Conservation (phyloP, 2,113 vertebrate genomes). For the Leiothrix lutea region DNA sequence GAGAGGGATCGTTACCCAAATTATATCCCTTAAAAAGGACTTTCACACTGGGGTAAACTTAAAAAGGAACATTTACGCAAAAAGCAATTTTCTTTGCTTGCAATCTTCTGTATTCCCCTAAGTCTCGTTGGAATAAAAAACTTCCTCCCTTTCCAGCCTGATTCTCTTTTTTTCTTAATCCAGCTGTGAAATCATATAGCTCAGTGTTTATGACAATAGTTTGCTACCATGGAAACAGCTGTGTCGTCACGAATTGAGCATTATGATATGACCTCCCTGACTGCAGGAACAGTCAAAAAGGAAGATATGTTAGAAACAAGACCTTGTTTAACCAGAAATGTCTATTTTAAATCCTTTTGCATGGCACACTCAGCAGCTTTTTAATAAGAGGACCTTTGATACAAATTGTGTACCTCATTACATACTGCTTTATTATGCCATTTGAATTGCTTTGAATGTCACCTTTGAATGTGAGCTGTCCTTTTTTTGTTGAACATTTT, state of each 20-base stretch:
- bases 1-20: conserved; percentile 71
- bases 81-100: conserved; percentile 72
- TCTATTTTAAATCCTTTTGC: conserved; percentile 24
- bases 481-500: neutral
- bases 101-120: conserved; percentile 65
- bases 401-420: neutral
- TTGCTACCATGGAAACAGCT: conserved; percentile 73
- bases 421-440: neutral
- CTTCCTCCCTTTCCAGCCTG: conserved; percentile 52
- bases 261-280: conserved; percentile 24
- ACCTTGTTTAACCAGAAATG: conserved; percentile 4
- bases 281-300: conserved; percentile 48
- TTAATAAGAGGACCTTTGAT: conserved; percentile 21
- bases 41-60: conserved; percentile 72
- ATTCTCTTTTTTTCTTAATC: conserved; percentile 64
- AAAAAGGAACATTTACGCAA: conserved; percentile 66
- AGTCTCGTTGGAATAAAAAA: conserved; percentile 63
- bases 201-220: conserved; percentile 75
- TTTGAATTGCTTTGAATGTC: conserved; percentile 27
- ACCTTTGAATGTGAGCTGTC: neutral
- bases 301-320: neutral
- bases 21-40: conserved; percentile 60
- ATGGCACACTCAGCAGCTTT: neutral
- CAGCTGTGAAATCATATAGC: conserved; percentile 77
- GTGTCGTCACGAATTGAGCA: conserved; percentile 67